Evolutionary conservation across 2,888 invertebrate genomes (phyloP).

Genomic region (Macaria liturata): DNA sequence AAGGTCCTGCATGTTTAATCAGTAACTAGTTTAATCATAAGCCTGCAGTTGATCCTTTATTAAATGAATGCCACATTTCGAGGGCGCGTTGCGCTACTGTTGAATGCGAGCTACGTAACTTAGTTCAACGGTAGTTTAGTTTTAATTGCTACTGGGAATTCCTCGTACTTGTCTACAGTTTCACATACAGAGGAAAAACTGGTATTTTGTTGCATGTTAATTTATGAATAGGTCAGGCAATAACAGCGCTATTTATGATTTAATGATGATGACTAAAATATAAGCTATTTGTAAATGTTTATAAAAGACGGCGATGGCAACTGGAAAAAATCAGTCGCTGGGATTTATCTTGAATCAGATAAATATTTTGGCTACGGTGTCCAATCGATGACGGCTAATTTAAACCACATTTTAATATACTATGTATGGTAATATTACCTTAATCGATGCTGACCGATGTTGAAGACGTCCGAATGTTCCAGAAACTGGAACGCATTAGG

Average conservation of each 20-base stretch:
- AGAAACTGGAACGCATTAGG: slow-evolving; percentile 92
- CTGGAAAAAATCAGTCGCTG: no score
- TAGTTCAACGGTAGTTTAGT: slow-evolving; percentile 44
- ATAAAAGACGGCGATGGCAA: no score
- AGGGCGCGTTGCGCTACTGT: slow-evolving; percentile 22
- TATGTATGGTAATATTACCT: slow-evolving; percentile 76
- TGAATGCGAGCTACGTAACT: slow-evolving; percentile 46
- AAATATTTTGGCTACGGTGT: no score
- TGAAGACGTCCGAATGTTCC: slow-evolving; percentile 89
- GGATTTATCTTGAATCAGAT: no score
- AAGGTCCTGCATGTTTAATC: not conserved
- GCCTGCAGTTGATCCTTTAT: no score
- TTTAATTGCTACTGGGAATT: slow-evolving; percentile 55
- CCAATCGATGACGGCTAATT: slow-evolving; percentile 37
- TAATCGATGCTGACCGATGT: slow-evolving; percentile 87
- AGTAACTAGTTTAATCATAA: no score
- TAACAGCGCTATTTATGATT: no score
- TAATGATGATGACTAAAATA: no score
- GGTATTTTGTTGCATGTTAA: no score
- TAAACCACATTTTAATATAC: slow-evolving; percentile 13
- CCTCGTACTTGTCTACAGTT: slow-evolving; percentile 27
- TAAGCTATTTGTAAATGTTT: no score
- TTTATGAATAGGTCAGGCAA: no score
- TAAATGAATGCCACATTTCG: not conserved
- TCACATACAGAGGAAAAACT: no score